Evolutionary conservation across 35 echinoderm and acorn worm genomes (phyloP).

Genomic region (Ophioderma brevispina): DNA sequence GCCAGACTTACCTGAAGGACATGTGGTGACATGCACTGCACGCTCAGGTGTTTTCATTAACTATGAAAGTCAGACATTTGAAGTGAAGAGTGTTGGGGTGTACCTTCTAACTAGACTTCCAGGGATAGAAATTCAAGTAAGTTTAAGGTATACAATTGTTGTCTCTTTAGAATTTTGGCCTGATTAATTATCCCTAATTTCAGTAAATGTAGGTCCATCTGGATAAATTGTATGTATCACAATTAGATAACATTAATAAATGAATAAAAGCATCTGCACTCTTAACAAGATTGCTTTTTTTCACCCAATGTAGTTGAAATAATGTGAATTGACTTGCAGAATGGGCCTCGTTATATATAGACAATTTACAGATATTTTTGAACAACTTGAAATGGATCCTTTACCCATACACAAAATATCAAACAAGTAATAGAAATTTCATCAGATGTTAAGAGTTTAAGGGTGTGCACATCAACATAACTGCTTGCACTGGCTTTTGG

Average conservation of each 20-base stretch:
- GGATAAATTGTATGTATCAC: not conserved
- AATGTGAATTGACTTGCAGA: not conserved
- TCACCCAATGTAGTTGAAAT: not conserved
- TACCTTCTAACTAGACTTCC: slow-evolving; percentile 44
- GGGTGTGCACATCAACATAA: too few relatives aligned
- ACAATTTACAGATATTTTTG: too few relatives aligned
- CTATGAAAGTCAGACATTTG: slow-evolving; percentile 39
- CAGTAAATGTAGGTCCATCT: not conserved
- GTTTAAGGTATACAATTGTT: not conserved
- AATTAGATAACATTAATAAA: not conserved
- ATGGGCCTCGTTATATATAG: too few relatives aligned
- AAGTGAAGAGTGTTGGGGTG: slow-evolving; percentile 44
- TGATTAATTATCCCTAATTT: not conserved
- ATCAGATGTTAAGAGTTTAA: too few relatives aligned
- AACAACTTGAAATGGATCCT: too few relatives aligned
- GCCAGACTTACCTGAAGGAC: slow-evolving; percentile 16
- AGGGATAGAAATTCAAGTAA: slow-evolving; percentile 70
- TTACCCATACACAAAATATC: too few relatives aligned
- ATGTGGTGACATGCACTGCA: slow-evolving; percentile 48
- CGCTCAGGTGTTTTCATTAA: slow-evolving; percentile 40
- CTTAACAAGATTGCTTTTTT: not conserved
- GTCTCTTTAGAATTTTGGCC: not conserved
- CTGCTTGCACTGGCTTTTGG: too few relatives aligned
- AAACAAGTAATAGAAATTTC: not conserved
- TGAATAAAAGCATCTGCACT: not conserved